Evolutionary conservation across 2,113 vertebrate genomes (phyloP).

Genomic region (Alces alces): DNA sequence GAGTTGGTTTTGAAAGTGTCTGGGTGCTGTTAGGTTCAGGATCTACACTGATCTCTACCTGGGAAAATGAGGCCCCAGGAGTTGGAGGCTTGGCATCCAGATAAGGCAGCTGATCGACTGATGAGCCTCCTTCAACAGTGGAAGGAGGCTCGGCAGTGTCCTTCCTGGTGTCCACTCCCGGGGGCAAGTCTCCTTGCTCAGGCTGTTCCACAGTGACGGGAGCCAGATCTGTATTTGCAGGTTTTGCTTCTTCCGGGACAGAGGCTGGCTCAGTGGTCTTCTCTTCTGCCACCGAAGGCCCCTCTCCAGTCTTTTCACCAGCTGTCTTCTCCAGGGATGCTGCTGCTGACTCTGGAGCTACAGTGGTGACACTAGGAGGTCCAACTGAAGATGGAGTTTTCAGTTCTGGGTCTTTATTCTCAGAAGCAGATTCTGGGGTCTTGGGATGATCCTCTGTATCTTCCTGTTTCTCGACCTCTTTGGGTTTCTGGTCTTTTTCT

Average conservation of each 20-base stretch:
- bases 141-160: constrained; percentile 68
- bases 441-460: constrained; percentile 82
- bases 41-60: constrained; percentile 73
- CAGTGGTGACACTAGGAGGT: constrained; percentile 61
- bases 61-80: constrained; percentile 82
- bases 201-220: constrained; percentile 62
- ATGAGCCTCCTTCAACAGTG: constrained; percentile 70
- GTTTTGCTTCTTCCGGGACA: constrained; percentile 79
- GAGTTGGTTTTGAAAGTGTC: constrained; percentile 75
- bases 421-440: constrained; percentile 76
- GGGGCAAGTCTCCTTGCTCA: constrained; percentile 36
- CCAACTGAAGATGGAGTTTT: constrained; percentile 39
- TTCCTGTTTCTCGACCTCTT: constrained; percentile 84
- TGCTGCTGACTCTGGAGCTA: constrained; percentile 68
- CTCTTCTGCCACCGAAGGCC: constrained; percentile 75
- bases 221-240: constrained; percentile 67
- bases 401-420: constrained; percentile 80
- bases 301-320: constrained; percentile 77
- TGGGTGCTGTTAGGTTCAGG: constrained; percentile 76
- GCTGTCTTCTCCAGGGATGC: constrained; percentile 73
- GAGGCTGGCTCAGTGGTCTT: constrained; percentile 65
- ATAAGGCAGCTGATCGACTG: constrained; percentile 74
- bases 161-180: constrained; percentile 66
- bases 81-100: constrained; percentile 88
- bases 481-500: constrained; percentile 87